phyloP scores from a whole-genome alignment of 2,888 invertebrate genomes.

The Cosmia pyralina region DNA sequence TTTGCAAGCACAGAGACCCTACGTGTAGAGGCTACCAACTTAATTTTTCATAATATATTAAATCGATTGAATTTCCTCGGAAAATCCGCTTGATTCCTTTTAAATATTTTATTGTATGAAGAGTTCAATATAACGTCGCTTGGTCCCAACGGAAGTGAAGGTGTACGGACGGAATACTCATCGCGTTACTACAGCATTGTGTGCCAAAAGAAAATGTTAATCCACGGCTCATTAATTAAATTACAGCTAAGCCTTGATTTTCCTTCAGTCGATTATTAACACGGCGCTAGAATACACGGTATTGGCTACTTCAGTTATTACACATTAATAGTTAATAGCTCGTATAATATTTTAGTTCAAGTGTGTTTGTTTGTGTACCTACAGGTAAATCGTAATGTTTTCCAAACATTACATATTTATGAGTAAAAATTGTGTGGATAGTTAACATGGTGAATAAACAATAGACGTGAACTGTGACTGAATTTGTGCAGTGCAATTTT shows the following conservation, averaged over 20 bases:
- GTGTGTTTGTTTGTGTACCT: slow-evolving; percentile 35
- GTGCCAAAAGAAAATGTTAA: slow-evolving; percentile 89
- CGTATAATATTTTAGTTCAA: slow-evolving; percentile 27
- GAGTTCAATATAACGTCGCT: slow-evolving; percentile 70
- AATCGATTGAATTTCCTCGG: slow-evolving; percentile 22
- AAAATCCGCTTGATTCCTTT: slow-evolving; percentile 26
- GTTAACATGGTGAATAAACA: slow-evolving; percentile 47
- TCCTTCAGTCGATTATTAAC: slow-evolving; percentile 85
- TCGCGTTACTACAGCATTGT: slow-evolving; percentile 80
- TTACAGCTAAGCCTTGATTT: slow-evolving; percentile 85
- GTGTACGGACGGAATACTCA: slow-evolving; percentile 82
- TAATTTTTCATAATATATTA: slow-evolving; percentile 3
- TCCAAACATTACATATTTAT: slow-evolving; percentile 51
- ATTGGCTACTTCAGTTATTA: slow-evolving; percentile 52
- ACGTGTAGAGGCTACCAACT: background rate
- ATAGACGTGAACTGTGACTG: slow-evolving; percentile 49
- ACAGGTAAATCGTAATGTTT: slow-evolving; percentile 60
- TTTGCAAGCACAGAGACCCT: background rate
- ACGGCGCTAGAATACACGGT: slow-evolving; percentile 77
- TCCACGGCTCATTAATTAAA: slow-evolving; percentile 83
- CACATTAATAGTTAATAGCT: slow-evolving; percentile 24
- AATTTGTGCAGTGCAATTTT: slow-evolving; percentile 59
- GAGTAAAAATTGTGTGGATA: slow-evolving; percentile 30
- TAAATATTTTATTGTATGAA: slow-evolving; percentile 42
- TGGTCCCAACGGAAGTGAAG: slow-evolving; percentile 80